Conservation (phyloP, 1,140 invertebrate species). For the Conus ventricosus region DNA sequence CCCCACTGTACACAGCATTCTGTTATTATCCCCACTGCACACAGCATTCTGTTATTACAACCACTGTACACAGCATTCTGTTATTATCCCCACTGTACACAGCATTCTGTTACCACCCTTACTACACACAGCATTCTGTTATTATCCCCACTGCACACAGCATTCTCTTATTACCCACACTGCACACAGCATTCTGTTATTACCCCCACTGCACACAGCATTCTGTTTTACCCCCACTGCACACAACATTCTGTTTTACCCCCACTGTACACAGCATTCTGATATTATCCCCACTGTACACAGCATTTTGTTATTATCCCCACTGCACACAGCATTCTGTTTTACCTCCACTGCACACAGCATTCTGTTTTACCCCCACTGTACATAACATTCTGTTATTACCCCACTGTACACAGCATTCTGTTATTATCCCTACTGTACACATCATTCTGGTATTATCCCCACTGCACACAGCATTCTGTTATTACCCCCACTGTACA, state of each 20-base stretch:
- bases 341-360: background rate
- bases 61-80: background rate
- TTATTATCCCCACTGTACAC: background rate
- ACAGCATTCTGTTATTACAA: background rate
- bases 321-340: conserved; percentile 49
- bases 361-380: background rate
- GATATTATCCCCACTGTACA: too few relatives aligned
- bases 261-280: too few relatives aligned
- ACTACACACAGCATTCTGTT: too few relatives aligned
- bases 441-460: too few relatives aligned
- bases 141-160: too few relatives aligned
- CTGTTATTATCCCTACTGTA: too few relatives aligned
- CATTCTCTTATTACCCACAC: background rate
- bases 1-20: conserved; percentile 52
- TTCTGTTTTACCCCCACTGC: too few relatives aligned
- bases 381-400: background rate
- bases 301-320: background rate
- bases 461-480: too few relatives aligned
- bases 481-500: conserved; percentile 27
- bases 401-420: background rate
- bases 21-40: background rate
- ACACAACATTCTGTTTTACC: too few relatives aligned
- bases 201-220: too few relatives aligned
- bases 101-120: too few relatives aligned
- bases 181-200: conserved; percentile 11